Evolutionary conservation across 2,888 invertebrate species (phyloP).

Genomic region (Glyphotaelius pellucidus): DNA sequence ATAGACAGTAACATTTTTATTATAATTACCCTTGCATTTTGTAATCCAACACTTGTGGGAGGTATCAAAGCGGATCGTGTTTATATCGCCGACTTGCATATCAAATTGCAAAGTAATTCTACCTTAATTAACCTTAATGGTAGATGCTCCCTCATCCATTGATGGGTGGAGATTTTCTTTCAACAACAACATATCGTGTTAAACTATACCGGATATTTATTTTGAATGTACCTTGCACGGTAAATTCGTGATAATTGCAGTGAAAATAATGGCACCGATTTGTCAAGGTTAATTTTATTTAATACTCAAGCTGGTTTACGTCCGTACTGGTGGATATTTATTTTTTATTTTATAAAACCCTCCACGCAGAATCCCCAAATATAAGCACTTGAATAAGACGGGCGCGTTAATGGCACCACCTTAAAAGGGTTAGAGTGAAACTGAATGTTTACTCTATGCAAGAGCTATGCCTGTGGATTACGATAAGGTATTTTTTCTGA

Average conservation of each 20-base stretch:
- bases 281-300: background rate
- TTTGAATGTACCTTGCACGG: background rate
- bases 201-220: background rate
- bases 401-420: too few relatives aligned
- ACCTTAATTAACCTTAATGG: slow-evolving; percentile 20
- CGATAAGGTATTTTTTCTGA: too few relatives aligned
- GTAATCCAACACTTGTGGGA: slow-evolving; percentile 4
- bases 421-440: too few relatives aligned
- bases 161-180: background rate
- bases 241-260: background rate
- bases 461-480: too few relatives aligned
- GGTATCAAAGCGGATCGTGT: slow-evolving; percentile 36
- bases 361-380: too few relatives aligned
- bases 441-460: too few relatives aligned
- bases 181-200: background rate
- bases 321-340: too few relatives aligned
- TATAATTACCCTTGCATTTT: slow-evolving; percentile 1
- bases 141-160: background rate
- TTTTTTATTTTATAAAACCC: too few relatives aligned
- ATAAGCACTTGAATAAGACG: too few relatives aligned
- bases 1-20: background rate
- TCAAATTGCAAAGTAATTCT: slow-evolving; percentile 14
- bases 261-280: background rate
- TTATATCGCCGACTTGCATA: background rate
- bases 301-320: too few relatives aligned